Conservation (phyloP, 2,113 vertebrate genomes). For the Epinephelus moara region DNA sequence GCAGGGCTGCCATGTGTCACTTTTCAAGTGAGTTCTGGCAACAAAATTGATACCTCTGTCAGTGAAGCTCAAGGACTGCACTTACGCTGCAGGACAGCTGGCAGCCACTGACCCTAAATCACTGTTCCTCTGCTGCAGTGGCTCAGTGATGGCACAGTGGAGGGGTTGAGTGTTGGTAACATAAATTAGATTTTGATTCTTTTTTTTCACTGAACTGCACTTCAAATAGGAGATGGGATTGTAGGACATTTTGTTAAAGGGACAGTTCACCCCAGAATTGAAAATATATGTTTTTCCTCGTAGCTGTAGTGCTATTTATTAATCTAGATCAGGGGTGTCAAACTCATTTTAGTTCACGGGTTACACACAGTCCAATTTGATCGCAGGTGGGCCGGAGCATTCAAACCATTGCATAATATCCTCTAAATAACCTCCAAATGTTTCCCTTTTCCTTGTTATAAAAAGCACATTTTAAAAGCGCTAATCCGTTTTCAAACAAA, state of each 20-base stretch:
- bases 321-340: too few species aligned
- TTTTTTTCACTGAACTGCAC: not conserved
- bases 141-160: conserved; percentile 35
- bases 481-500: too few species aligned
- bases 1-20: conserved; percentile 56
- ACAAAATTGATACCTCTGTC: conserved; percentile 47
- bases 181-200: conserved; percentile 26
- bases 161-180: not conserved
- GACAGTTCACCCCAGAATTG: too few species aligned
- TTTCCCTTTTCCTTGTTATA: too few species aligned
- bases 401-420: too few species aligned
- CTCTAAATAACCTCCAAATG: too few species aligned
- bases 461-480: too few species aligned
- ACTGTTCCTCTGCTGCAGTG: conserved; percentile 52
- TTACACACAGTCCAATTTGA: too few species aligned
- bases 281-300: too few species aligned
- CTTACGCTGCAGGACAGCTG: conserved; percentile 50
- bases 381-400: too few species aligned
- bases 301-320: too few species aligned
- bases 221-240: not conserved
- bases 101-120: conserved; percentile 58
- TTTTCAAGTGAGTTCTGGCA: conserved; percentile 36
- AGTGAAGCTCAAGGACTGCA: conserved; percentile 35
- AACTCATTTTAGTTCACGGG: too few species aligned
- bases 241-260: not conserved